Evolutionary conservation across 2,888 invertebrate species (phyloP), one percentile per base, ranked within the genome.

Genomic region (Elegia similella): DNA sequence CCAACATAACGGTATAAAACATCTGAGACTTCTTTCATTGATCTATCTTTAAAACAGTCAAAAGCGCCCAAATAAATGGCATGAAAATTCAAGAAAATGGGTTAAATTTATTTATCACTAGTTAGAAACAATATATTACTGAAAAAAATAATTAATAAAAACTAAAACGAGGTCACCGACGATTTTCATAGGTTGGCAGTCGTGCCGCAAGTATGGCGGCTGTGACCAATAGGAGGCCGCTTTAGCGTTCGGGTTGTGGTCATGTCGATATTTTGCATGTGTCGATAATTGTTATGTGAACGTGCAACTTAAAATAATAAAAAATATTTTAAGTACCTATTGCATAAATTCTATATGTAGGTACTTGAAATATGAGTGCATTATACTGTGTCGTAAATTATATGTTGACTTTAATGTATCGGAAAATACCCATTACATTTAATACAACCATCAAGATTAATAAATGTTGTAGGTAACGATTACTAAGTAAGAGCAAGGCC

Each of bases 201-300:
- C 58, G 52, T 80, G 83, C 56, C 54, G 48, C 61, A 62, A 69
- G 68, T 58, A 75, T 73, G 75, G 75, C 70, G 68, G 60, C 64
- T 52, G 52, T 72, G 54, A 71, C 88, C 88, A 88, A 88, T 88
- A 76, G 70, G 74, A 69, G 62, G 59, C 58, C 60, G 57, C 70
- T 64, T 64, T 38, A 15, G 8, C 52, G 53, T 72, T 61, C 62
- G 75, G 32, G 73, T 12, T 62, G 69, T 17, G 46, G 65, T 56
- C 55, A 59, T 72, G 61, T 79, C 80, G 79, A 79, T 61, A 65
- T 0, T 1, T 13, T 17, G 6, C 7, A 34, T 38, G 3, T 67
- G 59, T 75, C 75, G 73, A 75, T 64, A 54, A n/a, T n/a, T 12
- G 5, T 2, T n/a, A 2, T 12, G 5, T 12, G 38, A 38, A n/a